Evolutionary conservation across 2,888 invertebrate genomes (phyloP), one percentile per base, ranked within the genome.

Genomic region (Drosophila meridionalis): DNA sequence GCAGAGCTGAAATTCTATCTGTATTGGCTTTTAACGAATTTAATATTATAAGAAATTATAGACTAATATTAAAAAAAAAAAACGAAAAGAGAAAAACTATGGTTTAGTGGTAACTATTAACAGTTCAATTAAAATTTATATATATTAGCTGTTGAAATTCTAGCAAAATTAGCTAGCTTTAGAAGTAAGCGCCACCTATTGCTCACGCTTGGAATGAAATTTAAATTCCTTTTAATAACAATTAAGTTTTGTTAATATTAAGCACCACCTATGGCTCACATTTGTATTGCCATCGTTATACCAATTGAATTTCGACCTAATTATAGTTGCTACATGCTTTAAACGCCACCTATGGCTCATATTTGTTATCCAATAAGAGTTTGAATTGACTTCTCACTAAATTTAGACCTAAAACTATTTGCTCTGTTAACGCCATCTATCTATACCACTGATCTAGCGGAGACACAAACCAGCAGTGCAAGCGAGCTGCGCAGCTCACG

Each of bases 291-390:
- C 3, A 20, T 9, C 14, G 4, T 26, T 9, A 3, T 9, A 2
- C 4, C 45, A 45, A 11, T 5, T 26, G 26, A 5, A 26, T 8
- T 11, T 45, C 45, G 11, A 26, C 45, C 5, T 2, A 45, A 5
- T 5, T 45, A 6, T 11, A 1, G 1, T 30, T 14, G 12, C 12
- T 20, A 4, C 9, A 28, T 6, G 20, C 20, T 20, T 20, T 20
- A 20, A n/a, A 62, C 69, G 63, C 47, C 71, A n/a, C 20, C 72
- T 70, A 26, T 12, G 9, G n/a, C 2, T 56, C 20, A 28, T 6
- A 20, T 20, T 20, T 20, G 20, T 20, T 20, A 20, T 20, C 20
- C 20, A 20, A 20, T 20, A 20, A 20, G 20, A 20, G 20, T 20
- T 20, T 20, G 20, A 20, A 20, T 20, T 20, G 20, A 20, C 20